phyloP scores from a whole-genome alignment of 2,888 invertebrate genomes.

The Andrena bicolor region DNA sequence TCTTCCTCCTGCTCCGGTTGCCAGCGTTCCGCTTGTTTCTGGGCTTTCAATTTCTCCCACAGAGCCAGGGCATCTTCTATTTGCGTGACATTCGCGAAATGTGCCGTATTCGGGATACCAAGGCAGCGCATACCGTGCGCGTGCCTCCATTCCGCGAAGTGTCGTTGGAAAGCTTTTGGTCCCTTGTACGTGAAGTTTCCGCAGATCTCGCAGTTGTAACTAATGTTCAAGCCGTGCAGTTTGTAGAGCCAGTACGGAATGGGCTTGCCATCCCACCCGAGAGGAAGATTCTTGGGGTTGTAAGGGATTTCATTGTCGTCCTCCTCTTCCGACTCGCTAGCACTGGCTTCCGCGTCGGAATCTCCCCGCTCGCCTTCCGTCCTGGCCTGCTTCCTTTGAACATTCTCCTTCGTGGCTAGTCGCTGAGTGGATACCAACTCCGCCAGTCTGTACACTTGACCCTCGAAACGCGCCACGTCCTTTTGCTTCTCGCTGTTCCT shows the following conservation, averaged over 20 bases:
- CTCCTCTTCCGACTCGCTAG: constrained; percentile 92
- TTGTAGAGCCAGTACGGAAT: constrained; percentile 99
- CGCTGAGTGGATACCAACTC: constrained; percentile 94
- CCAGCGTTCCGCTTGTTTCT: constrained; percentile 98
- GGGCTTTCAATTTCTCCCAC: constrained; percentile 98
- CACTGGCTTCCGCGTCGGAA: constrained; percentile 95
- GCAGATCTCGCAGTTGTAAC: constrained; percentile 99
- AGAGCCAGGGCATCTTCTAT: constrained; percentile 98
- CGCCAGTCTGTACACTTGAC: constrained; percentile 95
- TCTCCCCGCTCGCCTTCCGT: constrained; percentile 97
- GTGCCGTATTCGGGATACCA: constrained; percentile 99
- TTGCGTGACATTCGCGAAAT: constrained; percentile 99
- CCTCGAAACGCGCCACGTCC: constrained; percentile 95
- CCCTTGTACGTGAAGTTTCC: constrained; percentile 99
- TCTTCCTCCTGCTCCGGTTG: constrained; percentile 99
- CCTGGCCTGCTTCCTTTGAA: constrained; percentile 98
- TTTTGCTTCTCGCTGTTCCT: constrained; percentile 91
- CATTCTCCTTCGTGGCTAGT: constrained; percentile 97
- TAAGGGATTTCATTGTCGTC: constrained; percentile 98
- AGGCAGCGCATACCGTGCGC: constrained; percentile 99
- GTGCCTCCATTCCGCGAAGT: constrained; percentile 97
- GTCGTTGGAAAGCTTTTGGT: constrained; percentile 99
- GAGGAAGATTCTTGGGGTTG: constrained; percentile 99
- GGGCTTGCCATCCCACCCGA: constrained; percentile 99
- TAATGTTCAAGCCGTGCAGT: constrained; percentile 98